A percentile compares a stretch with the other conserved stretches of the same genome.
These are phyloP conservation scores for Ectemnius cavifrons DNA, from an alignment of 2,888 invertebrate species.

Conservation along the genomic window DNA sequence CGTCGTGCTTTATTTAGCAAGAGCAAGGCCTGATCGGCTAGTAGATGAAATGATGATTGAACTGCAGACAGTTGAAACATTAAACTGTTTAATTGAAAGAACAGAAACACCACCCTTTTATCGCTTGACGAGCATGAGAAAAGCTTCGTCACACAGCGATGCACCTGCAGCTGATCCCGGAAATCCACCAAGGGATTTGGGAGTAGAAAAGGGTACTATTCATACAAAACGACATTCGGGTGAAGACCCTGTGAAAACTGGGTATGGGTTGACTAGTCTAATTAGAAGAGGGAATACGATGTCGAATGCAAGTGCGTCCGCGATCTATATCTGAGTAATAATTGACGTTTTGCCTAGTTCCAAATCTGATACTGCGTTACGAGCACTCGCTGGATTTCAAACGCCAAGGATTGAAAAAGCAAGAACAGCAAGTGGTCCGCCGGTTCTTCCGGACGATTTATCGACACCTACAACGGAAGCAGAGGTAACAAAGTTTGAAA, in stretches of 20 bases:
- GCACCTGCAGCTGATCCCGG: conserved; percentile 79
- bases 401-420: conserved; percentile 83
- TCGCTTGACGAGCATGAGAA: conserved; percentile 93
- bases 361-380: conserved; percentile 83
- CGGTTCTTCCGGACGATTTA: conserved; percentile 80
- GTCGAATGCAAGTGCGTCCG: neutral
- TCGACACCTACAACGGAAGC: conserved; percentile 79
- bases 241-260: conserved; percentile 90
- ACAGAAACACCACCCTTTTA: conserved; percentile 99
- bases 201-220: conserved; percentile 95
- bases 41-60: conserved; percentile 99
- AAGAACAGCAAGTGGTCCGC: conserved; percentile 82
- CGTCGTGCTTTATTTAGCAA: conserved; percentile 94
- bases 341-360: conserved; percentile 72
- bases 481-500: conserved; percentile 66
- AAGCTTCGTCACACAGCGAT: conserved; percentile 90
- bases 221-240: conserved; percentile 97
- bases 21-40: conserved; percentile 93
- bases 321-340: too few relatives aligned
- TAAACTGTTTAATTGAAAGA: conserved; percentile 96
- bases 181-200: conserved; percentile 81
- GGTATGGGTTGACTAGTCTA: conserved; percentile 75
- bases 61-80: conserved; percentile 96
- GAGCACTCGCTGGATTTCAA: conserved; percentile 81
- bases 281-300: neutral